phyloP scores from a whole-genome alignment of 2,797 vertebrate species.

The Gouania willdenowi region DNA sequence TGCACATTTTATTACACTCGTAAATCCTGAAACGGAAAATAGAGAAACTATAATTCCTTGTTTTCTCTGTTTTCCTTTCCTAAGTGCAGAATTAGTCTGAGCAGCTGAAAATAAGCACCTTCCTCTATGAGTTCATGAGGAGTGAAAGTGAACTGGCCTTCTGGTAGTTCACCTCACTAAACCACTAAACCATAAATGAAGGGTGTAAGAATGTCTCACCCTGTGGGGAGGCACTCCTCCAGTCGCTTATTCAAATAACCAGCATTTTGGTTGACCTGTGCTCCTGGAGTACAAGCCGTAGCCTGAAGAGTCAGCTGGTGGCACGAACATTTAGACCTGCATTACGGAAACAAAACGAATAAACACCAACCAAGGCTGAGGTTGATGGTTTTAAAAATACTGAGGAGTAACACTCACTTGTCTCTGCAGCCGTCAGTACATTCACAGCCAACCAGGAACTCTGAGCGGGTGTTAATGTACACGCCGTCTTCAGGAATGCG shows the following conservation, averaged over 20 bases:
- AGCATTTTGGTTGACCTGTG: slow-evolving; percentile 83
- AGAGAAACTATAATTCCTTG: no score
- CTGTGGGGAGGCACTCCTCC: slow-evolving; percentile 94
- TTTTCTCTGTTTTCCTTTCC: no score
- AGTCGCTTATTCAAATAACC: slow-evolving; percentile 90
- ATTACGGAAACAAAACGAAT: slow-evolving; percentile 3
- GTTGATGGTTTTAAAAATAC: not conserved
- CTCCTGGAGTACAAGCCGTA: slow-evolving; percentile 88
- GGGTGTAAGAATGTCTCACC: slow-evolving; percentile 72
- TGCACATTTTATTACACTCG: slow-evolving; percentile 93
- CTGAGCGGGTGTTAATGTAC: slow-evolving; percentile 88
- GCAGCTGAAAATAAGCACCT: slow-evolving; percentile 7
- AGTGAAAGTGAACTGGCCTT: not conserved
- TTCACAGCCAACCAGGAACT: slow-evolving; percentile 94
- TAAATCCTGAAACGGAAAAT: slow-evolving; percentile 79
- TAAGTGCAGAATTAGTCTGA: not conserved
- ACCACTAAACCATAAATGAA: no score
- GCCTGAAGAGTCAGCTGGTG: slow-evolving; percentile 95
- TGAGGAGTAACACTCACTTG: slow-evolving; percentile 78
- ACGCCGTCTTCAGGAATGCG: slow-evolving; percentile 92
- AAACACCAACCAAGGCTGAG: slow-evolving; percentile 2
- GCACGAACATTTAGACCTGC: slow-evolving; percentile 91
- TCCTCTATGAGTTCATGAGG: not conserved
- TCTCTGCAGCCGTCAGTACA: slow-evolving; percentile 93
- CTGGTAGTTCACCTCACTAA: no score